Evolutionary conservation across 2,113 vertebrate species (phyloP).

Genomic region (Columbina picui): DNA sequence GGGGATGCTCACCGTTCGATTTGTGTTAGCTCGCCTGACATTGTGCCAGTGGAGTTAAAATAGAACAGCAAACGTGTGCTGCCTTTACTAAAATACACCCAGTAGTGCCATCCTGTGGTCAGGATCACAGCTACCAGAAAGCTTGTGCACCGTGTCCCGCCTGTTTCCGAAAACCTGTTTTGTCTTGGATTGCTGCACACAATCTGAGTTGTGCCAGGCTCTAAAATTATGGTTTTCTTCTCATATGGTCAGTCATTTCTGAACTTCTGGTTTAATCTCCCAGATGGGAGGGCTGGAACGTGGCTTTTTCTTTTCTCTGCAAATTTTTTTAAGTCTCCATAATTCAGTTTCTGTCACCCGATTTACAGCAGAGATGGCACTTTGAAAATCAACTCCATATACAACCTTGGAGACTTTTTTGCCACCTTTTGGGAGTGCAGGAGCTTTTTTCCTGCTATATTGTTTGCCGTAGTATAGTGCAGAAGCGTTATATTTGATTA

Average conservation of each 20-base stretch:
- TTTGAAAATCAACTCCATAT: not conserved
- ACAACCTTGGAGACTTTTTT: not conserved
- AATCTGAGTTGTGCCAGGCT: not conserved
- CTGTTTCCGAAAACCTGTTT: not conserved
- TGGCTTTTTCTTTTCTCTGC: not conserved
- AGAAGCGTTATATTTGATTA: not conserved
- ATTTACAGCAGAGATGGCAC: not conserved
- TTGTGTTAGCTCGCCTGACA: not conserved
- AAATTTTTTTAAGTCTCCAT: not conserved
- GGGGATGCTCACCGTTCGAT: not conserved
- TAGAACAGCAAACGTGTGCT: not conserved
- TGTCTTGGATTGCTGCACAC: not conserved
- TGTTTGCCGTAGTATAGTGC: not conserved
- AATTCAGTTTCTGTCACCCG: not conserved
- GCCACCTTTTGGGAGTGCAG: not conserved
- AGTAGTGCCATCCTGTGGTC: constrained; percentile 77
- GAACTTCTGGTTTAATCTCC: not conserved
- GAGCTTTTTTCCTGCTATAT: not conserved
- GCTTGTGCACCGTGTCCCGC: fast-evolving
- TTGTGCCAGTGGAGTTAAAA: not conserved
- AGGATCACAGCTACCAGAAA: not conserved
- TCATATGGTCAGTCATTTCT: fast-evolving
- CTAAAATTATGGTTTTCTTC: not conserved
- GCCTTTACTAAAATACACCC: constrained; percentile 7
- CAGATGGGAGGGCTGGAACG: fast-evolving